Base-by-base conservation (phyloP, 2,113 vertebrate species). In the Perca fluviatilis region DNA sequence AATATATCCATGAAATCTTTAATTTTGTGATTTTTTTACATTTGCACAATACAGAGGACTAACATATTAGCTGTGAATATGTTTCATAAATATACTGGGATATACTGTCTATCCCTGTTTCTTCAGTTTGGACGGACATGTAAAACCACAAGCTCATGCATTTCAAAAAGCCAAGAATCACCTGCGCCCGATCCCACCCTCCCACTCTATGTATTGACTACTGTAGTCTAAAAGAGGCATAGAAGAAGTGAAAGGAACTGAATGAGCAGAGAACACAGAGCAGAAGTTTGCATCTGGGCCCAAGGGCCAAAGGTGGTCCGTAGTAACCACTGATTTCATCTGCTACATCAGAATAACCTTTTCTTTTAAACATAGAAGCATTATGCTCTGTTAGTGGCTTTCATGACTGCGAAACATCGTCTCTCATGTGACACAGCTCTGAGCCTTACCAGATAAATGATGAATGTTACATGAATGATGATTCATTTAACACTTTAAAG, bases 51-150 rank as follows among this genome's bases (percentile, higher is more conserved):
- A 71, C 12, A 78, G 40, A 51, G 11, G 36, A 47, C 9, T 15
- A 63, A 88, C 67, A 62, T 19, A 74, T 83, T 60, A 56, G 1
- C 12, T 19, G 51, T 60, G 23, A 82, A 65, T 33, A 74, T 46
- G 68, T 21, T 2, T 25, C 23, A 82, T 46, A 84, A 72, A 82
- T 68, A 86, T 27, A 69, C 3, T 27, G 46, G 5, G 6, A 60
- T 50, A 43, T 14, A 16, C 33, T 12, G 25, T 49, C 9, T n/a
- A 10, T 40, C 43, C 25, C 9, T 2, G 18, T 60, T 60, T 60
- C 19, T 16, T 23, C 43, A 27, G 30, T 74, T 49, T 49, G 18
- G 53, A 67, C 15, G 54, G 30, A 65, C 58, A 43, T 66, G 51
- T 23, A 23, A 66, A 50, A 72, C 64, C 72, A 63, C 27, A 53